Conservation (phyloP, 1,140 invertebrate species). For the Saxidomus purpurata region DNA sequence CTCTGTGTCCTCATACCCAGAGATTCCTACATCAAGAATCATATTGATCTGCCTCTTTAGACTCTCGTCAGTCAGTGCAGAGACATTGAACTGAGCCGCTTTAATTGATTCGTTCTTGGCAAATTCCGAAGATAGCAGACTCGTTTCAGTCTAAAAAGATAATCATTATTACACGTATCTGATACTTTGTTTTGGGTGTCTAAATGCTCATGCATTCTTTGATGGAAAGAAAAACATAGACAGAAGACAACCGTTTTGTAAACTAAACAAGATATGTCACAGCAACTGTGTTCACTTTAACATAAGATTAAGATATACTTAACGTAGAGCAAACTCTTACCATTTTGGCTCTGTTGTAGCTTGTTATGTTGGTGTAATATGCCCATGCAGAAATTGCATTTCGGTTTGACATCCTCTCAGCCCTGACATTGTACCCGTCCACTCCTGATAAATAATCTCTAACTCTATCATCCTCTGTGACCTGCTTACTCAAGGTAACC, state of each 20-base stretch:
- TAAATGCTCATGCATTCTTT: too few species aligned
- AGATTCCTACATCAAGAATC: constrained; percentile 92
- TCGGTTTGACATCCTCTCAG: constrained; percentile 4
- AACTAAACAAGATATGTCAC: too few species aligned
- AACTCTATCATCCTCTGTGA: not conserved
- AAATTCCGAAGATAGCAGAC: constrained; percentile 71
- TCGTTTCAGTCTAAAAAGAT: constrained; percentile 57
- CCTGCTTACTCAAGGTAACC: too few species aligned
- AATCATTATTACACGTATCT: too few species aligned
- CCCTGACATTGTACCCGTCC: constrained; percentile 44
- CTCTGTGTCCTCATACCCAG: constrained; percentile 87
- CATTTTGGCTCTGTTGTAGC: constrained; percentile 72
- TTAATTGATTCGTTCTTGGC: constrained; percentile 75
- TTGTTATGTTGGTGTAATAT: constrained; percentile 79
- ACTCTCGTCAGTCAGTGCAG: constrained; percentile 90
- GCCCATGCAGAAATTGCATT: constrained; percentile 65
- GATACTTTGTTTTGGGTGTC: too few species aligned
- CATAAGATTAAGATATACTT: too few species aligned
- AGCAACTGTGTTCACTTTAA: too few species aligned
- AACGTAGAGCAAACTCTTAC: constrained; percentile 64
- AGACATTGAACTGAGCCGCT: constrained; percentile 87
- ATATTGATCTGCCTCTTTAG: constrained; percentile 92
- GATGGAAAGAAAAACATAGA: too few species aligned
- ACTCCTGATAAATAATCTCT: not conserved
- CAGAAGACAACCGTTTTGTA: too few species aligned